Base-by-base conservation (phyloP, 2,888 invertebrate species). In the Eudemis profundana region DNA sequence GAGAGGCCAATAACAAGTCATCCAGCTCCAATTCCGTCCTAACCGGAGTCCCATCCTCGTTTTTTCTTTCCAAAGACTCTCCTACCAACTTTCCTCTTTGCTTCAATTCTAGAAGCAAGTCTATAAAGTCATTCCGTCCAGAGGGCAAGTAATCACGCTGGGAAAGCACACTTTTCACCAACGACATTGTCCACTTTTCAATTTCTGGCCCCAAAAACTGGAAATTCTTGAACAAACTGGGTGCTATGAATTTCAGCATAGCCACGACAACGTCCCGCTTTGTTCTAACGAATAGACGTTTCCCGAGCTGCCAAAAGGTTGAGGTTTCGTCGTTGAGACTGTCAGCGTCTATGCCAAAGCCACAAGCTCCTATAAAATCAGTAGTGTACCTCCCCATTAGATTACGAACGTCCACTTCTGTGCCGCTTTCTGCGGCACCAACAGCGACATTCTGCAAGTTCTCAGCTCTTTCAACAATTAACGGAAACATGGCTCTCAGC, bases 71-170 rank as follows among this genome's bases (percentile, higher is more conserved):
- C 8, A 79, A 68, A 1, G 74, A 71, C 8, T 72, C 69, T 0
- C 76, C 77, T 2, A 70, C 66, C 0, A 75, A 68, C 64, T 75
- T 79, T 0, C 81, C 81, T 62, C 80, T 74, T 42, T 78, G 72
- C 59, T 72, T 78, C 3, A 83, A 42, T 36, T 81, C 78, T 38
- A 83, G 71, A 75, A 82, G 74, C 21, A 81, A 61, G 61, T 82
- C 82, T 67, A 82, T 79, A 42, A 82, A 81, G 51, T 82, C 82
- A 49, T 78, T 80, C 17, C 78, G 74, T 0, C 70, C 70, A 4
- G 76, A 73, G 2, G 76, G 76, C 21, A 70, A 71, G 3, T 75
- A 74, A 53, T 78, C 69, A 53, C 81, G 73, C 51, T 77, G 69
- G 12, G 67, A 59, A 38, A 78, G 68, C 19, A 79, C 73, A 15